Conservation (phyloP, 2,888 invertebrate genomes). For the Hydrotaea diabolus region DNA sequence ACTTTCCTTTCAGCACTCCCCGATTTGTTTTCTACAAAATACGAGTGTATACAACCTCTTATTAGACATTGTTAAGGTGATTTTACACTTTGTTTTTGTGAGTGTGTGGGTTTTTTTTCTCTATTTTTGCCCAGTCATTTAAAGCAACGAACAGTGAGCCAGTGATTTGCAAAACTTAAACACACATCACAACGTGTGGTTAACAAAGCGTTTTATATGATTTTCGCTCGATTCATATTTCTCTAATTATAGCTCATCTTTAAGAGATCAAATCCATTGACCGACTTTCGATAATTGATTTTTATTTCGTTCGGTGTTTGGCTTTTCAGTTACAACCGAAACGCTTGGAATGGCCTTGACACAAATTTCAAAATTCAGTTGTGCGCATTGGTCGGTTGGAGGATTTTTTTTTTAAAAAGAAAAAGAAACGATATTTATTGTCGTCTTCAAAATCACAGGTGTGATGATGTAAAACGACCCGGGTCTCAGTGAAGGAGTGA, state of each 20-base stretch:
- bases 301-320: neutral
- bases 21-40: neutral
- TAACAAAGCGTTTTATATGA: neutral
- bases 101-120: no score
- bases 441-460: no score
- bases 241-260: neutral
- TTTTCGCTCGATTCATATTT: neutral
- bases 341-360: neutral
- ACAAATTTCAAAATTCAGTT: neutral
- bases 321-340: neutral
- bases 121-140: neutral
- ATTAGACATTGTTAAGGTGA: no score
- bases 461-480: no score
- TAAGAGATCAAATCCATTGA: constrained; percentile 3
- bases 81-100: no score
- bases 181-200: neutral
- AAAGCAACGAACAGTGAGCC: neutral
- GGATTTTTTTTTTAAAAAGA: no score
- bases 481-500: no score
- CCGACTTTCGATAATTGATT: constrained; percentile 7
- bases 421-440: no score
- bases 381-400: no score
- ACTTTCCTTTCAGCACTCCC: neutral
- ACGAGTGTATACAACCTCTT: neutral
- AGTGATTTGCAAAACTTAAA: neutral